Percentiles rank a stretch among this genome's conserved stretches.
These are phyloP conservation scores for Eucriotettix oculatus DNA, from an alignment of 2,888 invertebrate species.

Conservation along the genomic window DNA sequence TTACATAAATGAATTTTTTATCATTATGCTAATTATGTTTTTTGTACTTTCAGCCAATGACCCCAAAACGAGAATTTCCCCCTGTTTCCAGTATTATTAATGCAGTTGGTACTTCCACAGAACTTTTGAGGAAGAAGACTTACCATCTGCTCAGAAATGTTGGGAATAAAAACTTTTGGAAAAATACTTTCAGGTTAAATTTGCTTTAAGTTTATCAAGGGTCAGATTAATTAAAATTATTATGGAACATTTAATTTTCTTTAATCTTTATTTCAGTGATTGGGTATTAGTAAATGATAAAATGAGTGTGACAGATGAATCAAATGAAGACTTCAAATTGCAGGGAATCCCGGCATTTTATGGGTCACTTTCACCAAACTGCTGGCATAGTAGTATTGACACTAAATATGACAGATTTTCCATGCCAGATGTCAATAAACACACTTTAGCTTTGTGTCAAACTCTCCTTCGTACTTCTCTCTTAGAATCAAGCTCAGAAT, in stretches of 20 bases:
- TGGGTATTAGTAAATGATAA: background rate
- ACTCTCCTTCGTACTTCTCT: slow-evolving; percentile 24
- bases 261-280: too few relatives aligned
- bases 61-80: slow-evolving; percentile 12
- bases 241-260: too few relatives aligned
- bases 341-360: slow-evolving; percentile 27
- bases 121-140: slow-evolving; percentile 24
- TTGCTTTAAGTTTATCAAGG: background rate
- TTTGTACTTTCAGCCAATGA: slow-evolving; percentile 6
- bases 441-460: slow-evolving; percentile 23
- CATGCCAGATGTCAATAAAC: slow-evolving; percentile 20
- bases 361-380: slow-evolving; percentile 21
- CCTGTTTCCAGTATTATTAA: slow-evolving; percentile 6
- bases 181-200: slow-evolving; percentile 20
- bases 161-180: slow-evolving; percentile 25
- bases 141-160: slow-evolving; percentile 25
- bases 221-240: too few relatives aligned
- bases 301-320: background rate
- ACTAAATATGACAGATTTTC: slow-evolving; percentile 24
- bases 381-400: slow-evolving; percentile 21
- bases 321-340: slow-evolving; percentile 1
- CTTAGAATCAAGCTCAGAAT: slow-evolving; percentile 15
- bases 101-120: slow-evolving; percentile 28
- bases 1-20: background rate
- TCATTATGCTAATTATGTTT: background rate